Base-by-base conservation (phyloP, 2,797 vertebrate species). In the Apodemus agrarius region DNA sequence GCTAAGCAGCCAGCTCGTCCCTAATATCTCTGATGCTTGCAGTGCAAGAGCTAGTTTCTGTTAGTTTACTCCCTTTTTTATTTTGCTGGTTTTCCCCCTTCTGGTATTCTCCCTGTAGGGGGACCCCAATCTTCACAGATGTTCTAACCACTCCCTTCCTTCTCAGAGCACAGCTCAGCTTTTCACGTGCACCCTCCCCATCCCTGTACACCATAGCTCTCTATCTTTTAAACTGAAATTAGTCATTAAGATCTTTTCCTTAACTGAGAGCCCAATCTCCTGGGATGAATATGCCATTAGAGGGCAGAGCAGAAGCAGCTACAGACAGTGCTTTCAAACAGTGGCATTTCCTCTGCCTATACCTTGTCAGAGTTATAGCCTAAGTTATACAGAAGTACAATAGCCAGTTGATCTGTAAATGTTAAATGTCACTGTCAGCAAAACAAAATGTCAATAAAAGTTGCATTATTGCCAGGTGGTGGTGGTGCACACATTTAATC, bases 221-320 rank as follows among this genome's bases (percentile, higher is more conserved):
- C 92, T 61, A 37, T 57, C 31, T 91, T 90, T 84, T 63, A 86
- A 82, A 26, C 24, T 43, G 79, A 82, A 85, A 52, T 88, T 24
- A 67, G 31, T 37, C 67, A 12, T 26, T n/a, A 37, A 49, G 63
- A 0, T 54, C 46, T 74, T 89, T 95, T 93, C 72, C 78, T 65
- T 26, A 93, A 61, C 31, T 78, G 83, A 86, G 52, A 87, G 78
- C 24, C 26, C 72, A 24, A 80, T 82, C 13, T 74, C 43, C 63
- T 65, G 57, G 89, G 92, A 84, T 78, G 40, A 85, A 74, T 76
- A 14, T 43, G 46, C 96, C 96, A 75, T 85, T 90, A 94, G 93
- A 94, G 92, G 95, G 81, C 90, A 94, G 96, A 96, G 81, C 90
- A 94, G 96, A 96, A 91, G 76, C 80, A 63, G 34, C 84, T 37